These are phyloP conservation scores for Pantala flavescens DNA, from an alignment of 1,140 invertebrate species.

Conservation along the genomic window DNA sequence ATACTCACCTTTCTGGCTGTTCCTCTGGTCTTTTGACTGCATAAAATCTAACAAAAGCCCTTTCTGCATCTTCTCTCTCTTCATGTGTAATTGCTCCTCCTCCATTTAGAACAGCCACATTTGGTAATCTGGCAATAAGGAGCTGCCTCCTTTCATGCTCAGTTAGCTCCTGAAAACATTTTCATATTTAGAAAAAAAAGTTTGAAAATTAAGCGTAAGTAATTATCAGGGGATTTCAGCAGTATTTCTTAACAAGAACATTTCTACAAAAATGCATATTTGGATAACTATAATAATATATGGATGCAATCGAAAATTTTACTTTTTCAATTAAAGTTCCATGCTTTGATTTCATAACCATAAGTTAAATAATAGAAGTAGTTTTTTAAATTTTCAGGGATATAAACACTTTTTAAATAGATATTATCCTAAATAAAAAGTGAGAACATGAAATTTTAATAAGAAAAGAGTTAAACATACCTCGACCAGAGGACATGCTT, in stretches of 20 bases:
- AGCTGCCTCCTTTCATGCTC: conserved; percentile 78
- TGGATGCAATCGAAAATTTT: too few species aligned
- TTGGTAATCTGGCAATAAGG: conserved; percentile 75
- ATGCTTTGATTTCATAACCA: too few species aligned
- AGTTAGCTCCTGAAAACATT: conserved; percentile 62
- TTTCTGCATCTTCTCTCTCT: conserved; percentile 83
- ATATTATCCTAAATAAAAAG: conserved; percentile 13
- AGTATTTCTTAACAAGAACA: too few species aligned
- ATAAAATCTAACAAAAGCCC: conserved; percentile 84
- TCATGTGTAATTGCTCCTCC: conserved; percentile 71
- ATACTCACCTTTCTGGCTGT: conserved; percentile 53
- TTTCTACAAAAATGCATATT: too few species aligned
- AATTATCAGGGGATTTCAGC: not conserved
- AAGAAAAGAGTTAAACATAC: conserved; percentile 35
- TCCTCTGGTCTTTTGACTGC: conserved; percentile 76
- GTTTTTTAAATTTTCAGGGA: too few species aligned
- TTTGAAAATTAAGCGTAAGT: conserved; percentile 17
- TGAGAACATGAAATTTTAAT: conserved; percentile 13
- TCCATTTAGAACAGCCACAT: conserved; percentile 74
- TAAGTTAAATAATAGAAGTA: too few species aligned
- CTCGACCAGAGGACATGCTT: conserved; percentile 43
- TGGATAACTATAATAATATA: too few species aligned
- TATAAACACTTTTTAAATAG: not conserved
- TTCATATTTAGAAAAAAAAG: conserved; percentile 20
- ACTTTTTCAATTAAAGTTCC: too few species aligned